Evolutionary conservation across 2,888 invertebrate species (phyloP).

Genomic region (Hypsopygia costalis): DNA sequence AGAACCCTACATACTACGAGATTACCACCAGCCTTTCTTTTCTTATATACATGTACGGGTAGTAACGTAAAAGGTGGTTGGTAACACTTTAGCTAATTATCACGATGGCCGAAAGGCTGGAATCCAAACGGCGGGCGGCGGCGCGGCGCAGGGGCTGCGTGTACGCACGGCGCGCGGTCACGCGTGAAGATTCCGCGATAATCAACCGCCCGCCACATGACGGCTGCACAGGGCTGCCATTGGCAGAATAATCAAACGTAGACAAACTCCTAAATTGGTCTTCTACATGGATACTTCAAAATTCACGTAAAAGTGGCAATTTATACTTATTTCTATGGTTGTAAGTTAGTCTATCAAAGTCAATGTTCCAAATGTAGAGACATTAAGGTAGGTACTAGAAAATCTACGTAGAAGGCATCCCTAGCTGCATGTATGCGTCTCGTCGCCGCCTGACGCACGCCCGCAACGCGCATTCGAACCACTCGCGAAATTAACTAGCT

Average conservation of each 20-base stretch:
- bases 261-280: no score
- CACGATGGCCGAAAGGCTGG: conserved; percentile 2
- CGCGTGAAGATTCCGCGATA: conserved; percentile 71
- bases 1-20: no score
- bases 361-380: no score
- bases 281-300: no score
- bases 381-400: no score
- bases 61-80: not conserved
- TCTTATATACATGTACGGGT: no score
- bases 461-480: conserved; percentile 4
- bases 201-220: conserved; percentile 61
- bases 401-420: no score
- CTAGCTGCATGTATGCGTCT: not conserved
- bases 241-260: no score
- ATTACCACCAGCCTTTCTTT: no score
- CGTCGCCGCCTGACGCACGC: not conserved
- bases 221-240: conserved; percentile 18
- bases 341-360: no score
- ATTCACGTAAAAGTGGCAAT: no score
- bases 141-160: conserved; percentile 34
- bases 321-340: no score
- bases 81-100: conserved; percentile 6
- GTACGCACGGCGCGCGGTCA: conserved; percentile 35
- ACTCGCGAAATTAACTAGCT: conserved; percentile 11
- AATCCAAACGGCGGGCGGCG: conserved; percentile 19